Evolutionary conservation across 2,888 invertebrate genomes (phyloP).

Genomic region (Folsomia manolachei): DNA sequence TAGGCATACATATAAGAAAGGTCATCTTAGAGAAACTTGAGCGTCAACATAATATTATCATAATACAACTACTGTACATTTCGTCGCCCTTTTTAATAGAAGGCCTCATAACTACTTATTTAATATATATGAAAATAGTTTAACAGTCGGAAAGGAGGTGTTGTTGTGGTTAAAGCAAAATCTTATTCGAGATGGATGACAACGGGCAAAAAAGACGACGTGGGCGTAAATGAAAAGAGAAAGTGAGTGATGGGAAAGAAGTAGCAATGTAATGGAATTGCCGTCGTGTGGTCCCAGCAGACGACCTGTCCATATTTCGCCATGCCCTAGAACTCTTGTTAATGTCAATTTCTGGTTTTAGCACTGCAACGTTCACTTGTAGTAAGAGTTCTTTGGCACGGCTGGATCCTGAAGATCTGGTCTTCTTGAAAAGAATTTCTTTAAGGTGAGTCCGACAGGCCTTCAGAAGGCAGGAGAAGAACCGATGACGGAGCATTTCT

Average conservation of each 20-base stretch:
- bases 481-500: not conserved
- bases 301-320: not conserved
- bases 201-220: not conserved
- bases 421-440: no score
- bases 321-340: not conserved
- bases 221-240: not conserved
- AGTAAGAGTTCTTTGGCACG: no score
- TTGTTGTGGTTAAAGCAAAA: no score
- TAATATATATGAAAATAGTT: no score
- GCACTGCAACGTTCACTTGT: not conserved
- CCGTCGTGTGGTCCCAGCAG: not conserved
- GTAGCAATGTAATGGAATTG: not conserved
- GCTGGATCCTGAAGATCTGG: no score
- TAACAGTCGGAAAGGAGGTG: no score
- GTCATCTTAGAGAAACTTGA: no score
- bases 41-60: no score
- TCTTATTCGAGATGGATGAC: not conserved
- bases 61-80: no score
- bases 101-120: no score
- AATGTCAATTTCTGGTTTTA: conserved; percentile 12
- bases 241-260: not conserved
- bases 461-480: not conserved
- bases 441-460: not conserved
- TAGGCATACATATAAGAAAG: no score
- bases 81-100: no score